phyloP scores from a whole-genome alignment of 2,888 invertebrate species.

The Dysmachus trigonus region DNA sequence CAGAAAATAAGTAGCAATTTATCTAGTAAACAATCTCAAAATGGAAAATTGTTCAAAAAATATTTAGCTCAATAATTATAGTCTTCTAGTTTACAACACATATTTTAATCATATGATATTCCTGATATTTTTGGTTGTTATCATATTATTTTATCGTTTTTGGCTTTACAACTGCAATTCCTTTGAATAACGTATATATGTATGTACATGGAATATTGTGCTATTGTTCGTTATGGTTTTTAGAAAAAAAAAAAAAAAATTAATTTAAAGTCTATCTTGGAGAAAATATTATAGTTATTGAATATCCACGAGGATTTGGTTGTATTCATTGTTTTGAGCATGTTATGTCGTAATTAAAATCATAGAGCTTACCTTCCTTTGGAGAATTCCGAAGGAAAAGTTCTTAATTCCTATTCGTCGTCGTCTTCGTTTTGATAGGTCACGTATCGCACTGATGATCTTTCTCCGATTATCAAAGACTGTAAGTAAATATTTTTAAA shows the following conservation, averaged over 20 bases:
- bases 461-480: slow-evolving; percentile 90
- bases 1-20: neutral
- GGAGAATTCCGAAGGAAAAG: neutral
- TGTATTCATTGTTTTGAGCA: neutral
- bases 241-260: neutral
- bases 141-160: slow-evolving; percentile 41
- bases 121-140: slow-evolving; percentile 64
- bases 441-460: slow-evolving; percentile 93
- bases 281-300: neutral
- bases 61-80: neutral
- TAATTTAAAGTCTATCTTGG: neutral
- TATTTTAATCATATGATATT: slow-evolving; percentile 60
- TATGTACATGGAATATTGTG: neutral
- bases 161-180: neutral
- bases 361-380: neutral
- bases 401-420: slow-evolving; percentile 69
- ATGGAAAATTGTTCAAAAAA: slow-evolving; percentile 25
- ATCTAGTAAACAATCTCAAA: slow-evolving; percentile 12
- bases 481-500: slow-evolving; percentile 64
- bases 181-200: neutral
- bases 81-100: slow-evolving; percentile 16
- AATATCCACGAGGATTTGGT: neutral
- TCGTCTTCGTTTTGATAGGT: slow-evolving; percentile 95
- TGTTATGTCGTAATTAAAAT: neutral
- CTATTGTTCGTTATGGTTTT: neutral